phyloP scores from a whole-genome alignment of 2,113 vertebrate species.

The Megatriorchis doriae region DNA sequence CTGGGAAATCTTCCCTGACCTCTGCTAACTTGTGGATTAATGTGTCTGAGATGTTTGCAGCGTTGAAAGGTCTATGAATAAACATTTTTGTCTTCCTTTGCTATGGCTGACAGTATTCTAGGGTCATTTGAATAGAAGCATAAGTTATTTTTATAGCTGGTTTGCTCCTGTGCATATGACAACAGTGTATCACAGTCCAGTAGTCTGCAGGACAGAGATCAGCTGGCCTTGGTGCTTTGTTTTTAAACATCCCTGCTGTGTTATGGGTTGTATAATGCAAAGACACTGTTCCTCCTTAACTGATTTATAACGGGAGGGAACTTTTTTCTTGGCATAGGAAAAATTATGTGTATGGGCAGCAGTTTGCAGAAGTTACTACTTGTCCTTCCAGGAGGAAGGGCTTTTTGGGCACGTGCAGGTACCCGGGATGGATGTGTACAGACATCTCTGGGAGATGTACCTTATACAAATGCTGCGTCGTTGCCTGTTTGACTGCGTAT shows the following conservation, averaged over 20 bases:
- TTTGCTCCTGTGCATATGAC: background rate
- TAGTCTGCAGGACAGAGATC: background rate
- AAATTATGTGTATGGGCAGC: fast-evolving
- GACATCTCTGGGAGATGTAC: too few relatives aligned
- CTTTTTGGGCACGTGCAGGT: background rate
- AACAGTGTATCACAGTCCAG: background rate
- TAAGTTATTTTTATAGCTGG: background rate
- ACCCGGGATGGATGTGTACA: fast-evolving
- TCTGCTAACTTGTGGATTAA: background rate
- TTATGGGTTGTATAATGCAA: background rate
- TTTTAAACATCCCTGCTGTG: background rate
- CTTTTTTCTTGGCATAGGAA: background rate
- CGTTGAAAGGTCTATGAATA: background rate
- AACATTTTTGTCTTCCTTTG: background rate
- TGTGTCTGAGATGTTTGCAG: background rate
- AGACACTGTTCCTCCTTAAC: background rate
- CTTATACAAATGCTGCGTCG: fast-evolving
- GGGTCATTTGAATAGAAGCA: background rate
- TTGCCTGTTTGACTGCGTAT: background rate
- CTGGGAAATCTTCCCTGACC: background rate
- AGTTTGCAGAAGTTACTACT: background rate
- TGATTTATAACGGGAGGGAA: background rate
- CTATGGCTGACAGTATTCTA: background rate
- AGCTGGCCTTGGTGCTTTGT: background rate
- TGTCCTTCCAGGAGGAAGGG: background rate